A percentile compares a stretch with the other conserved stretches of the same genome.
Conservation (phyloP, 2,113 vertebrate genomes). For the Melanocharis versteri region DNA sequence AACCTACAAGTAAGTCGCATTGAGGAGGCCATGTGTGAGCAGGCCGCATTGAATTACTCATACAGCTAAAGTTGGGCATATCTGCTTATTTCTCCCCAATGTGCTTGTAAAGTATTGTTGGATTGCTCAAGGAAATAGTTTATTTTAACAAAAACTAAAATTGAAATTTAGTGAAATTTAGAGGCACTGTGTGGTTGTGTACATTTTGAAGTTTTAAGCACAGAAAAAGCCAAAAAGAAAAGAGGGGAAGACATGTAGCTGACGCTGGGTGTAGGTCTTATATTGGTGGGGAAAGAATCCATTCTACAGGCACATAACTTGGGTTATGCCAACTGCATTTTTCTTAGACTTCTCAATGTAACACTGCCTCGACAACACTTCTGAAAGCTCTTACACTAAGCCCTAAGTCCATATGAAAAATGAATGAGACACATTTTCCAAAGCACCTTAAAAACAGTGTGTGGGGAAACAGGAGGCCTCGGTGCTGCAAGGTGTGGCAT, state of each 20-base stretch:
- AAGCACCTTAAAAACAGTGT: not conserved
- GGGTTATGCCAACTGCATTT: not conserved
- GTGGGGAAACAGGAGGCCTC: not conserved
- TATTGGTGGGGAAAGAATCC: not conserved
- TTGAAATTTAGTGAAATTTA: not conserved
- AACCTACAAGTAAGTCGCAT: not conserved
- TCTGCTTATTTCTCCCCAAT: not conserved
- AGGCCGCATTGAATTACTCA: not conserved
- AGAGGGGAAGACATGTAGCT: not conserved
- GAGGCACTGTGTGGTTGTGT: not conserved
- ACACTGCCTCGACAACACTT: not conserved
- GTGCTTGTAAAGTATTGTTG: not conserved
- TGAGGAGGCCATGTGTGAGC: not conserved
- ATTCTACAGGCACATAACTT: not conserved
- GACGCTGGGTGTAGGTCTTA: not conserved
- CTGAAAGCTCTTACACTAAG: not conserved
- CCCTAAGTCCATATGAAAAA: not conserved
- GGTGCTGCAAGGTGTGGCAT: not conserved
- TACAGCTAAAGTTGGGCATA: not conserved
- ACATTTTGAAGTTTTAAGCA: not conserved
- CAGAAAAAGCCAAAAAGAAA: not conserved
- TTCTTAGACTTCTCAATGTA: not conserved
- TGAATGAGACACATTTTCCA: not conserved
- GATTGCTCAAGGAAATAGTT: not conserved
- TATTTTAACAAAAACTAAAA: not conserved